phyloP scores from a whole-genome alignment of 2,888 invertebrate species.

The Tetropium fuscum region DNA sequence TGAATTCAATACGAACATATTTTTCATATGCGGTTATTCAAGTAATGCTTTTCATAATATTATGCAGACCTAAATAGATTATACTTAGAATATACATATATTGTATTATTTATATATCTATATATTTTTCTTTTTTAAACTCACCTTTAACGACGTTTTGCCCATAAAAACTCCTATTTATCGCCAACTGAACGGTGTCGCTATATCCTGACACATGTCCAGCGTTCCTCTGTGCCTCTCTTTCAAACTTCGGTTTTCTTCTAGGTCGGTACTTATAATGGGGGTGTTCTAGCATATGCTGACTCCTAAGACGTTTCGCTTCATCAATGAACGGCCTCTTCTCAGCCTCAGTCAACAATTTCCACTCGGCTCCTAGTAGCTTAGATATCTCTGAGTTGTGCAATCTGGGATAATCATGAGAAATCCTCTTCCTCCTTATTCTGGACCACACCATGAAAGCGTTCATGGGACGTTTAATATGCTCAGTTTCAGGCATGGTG shows the following conservation, averaged over 20 bases:
- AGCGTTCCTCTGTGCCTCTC: slow-evolving; percentile 34
- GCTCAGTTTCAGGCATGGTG: slow-evolving; percentile 43
- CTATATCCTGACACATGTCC: slow-evolving; percentile 17
- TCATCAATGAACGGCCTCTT: slow-evolving; percentile 92
- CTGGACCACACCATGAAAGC: slow-evolving; percentile 92
- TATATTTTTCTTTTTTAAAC: no score
- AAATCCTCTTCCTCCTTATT: slow-evolving; percentile 84
- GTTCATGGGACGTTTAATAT: slow-evolving; percentile 88
- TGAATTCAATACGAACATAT: no score
- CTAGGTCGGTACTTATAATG: slow-evolving; percentile 64
- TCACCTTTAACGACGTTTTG: slow-evolving; percentile 32
- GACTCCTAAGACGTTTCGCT: slow-evolving; percentile 72
- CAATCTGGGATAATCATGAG: slow-evolving; percentile 83
- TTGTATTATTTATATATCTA: no score
- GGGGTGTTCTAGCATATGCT: slow-evolving; percentile 65
- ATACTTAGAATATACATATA: no score
- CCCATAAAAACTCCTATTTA: slow-evolving; percentile 43
- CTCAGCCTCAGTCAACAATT: slow-evolving; percentile 80
- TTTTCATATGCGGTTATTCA: no score
- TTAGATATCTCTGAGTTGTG: slow-evolving; percentile 87
- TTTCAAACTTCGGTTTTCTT: slow-evolving; percentile 58
- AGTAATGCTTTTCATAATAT: no score
- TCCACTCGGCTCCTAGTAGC: slow-evolving; percentile 87
- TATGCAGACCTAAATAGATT: no score
- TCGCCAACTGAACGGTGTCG: slow-evolving; percentile 36